These are phyloP conservation scores for Acrossocheilus fasciatus DNA, from an alignment of 2,797 vertebrate species.

Conservation along the genomic window DNA sequence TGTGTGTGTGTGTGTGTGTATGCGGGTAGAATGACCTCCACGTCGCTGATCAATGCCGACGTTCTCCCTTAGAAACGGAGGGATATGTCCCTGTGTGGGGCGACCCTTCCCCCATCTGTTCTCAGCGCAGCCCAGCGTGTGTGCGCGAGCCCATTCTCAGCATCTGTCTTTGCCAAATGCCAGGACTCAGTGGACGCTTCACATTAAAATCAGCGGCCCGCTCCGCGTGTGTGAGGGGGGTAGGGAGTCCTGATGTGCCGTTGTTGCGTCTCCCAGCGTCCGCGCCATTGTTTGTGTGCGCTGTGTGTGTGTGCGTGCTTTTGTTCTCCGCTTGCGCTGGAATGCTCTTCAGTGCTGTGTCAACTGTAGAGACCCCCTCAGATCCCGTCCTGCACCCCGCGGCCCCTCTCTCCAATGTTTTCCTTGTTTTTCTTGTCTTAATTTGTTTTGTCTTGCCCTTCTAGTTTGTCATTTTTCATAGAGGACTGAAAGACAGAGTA, in stretches of 20 bases:
- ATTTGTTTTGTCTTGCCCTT: constrained; percentile 39
- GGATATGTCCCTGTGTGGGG: constrained; percentile 51
- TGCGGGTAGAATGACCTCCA: constrained; percentile 41
- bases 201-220: constrained; percentile 34
- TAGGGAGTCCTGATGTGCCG: constrained; percentile 53
- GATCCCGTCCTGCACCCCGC: constrained; percentile 37
- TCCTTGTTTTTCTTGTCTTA: constrained; percentile 36
- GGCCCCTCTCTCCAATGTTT: constrained; percentile 29
- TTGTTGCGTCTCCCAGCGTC: constrained; percentile 53
- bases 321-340: constrained; percentile 55
- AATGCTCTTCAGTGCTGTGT: constrained; percentile 58
- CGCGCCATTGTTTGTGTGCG: constrained; percentile 56
- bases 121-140: constrained; percentile 45
- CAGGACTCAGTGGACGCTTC: constrained; percentile 53
- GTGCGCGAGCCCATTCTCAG: constrained; percentile 43
- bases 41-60: constrained; percentile 35
- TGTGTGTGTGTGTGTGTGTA: constrained; percentile 7
- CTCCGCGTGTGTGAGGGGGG: constrained; percentile 46
- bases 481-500: constrained; percentile 12
- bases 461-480: constrained; percentile 29
- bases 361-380: constrained; percentile 57
- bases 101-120: constrained; percentile 56
- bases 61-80: constrained; percentile 43
- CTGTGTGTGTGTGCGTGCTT: constrained; percentile 54
- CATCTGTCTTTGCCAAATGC: constrained; percentile 63